phyloP scores from a whole-genome alignment of 2,797 vertebrate genomes.

The Pampus argenteus region DNA sequence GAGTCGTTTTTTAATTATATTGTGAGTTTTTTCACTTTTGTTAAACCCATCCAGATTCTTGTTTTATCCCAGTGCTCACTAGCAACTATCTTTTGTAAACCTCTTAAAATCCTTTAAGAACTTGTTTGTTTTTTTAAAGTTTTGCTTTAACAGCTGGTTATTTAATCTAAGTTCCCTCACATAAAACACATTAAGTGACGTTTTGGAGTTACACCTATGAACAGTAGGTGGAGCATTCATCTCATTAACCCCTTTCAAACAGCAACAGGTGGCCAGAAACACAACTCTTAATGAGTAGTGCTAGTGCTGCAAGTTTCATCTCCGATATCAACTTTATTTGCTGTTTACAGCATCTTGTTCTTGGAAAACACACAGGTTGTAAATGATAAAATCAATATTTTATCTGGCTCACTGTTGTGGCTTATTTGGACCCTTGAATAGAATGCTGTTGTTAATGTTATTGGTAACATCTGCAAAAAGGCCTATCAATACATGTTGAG shows the following conservation, averaged over 20 bases:
- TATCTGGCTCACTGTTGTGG: too few species aligned
- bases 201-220: not conserved
- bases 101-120: not conserved
- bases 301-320: too few species aligned
- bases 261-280: too few species aligned
- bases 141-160: constrained; percentile 1
- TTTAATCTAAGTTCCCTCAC: not conserved
- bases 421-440: too few species aligned
- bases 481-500: not conserved
- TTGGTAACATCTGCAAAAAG: not conserved
- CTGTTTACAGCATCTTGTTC: too few species aligned
- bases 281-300: too few species aligned
- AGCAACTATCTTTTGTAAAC: not conserved
- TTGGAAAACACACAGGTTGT: too few species aligned
- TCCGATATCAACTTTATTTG: too few species aligned
- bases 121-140: not conserved
- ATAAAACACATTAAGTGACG: not conserved
- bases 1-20: constrained; percentile 17
- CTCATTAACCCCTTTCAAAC: too few species aligned
- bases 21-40: not conserved
- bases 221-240: not conserved
- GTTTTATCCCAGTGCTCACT: constrained; percentile 3
- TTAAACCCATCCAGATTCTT: not conserved
- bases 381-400: too few species aligned
- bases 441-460: too few species aligned